These are phyloP conservation scores for Venustoraphidia nigricollis DNA, from an alignment of 2,888 invertebrate species.

Conservation along the genomic window DNA sequence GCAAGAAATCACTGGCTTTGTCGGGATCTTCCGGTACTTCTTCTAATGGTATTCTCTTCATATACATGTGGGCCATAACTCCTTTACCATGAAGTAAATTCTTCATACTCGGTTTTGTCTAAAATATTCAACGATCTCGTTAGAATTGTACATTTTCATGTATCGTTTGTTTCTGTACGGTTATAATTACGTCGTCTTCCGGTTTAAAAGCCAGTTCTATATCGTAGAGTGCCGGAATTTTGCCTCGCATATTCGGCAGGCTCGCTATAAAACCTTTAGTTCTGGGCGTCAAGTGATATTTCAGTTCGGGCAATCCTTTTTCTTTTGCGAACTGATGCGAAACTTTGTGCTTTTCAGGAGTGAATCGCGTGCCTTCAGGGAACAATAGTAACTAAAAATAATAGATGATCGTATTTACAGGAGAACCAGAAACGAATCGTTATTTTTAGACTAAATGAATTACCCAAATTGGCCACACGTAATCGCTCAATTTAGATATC, in stretches of 20 bases:
- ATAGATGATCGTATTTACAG: background rate
- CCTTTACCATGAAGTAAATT: constrained; percentile 58
- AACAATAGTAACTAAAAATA: constrained; percentile 61
- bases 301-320: constrained; percentile 68
- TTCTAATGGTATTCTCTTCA: constrained; percentile 67
- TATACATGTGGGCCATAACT: constrained; percentile 58
- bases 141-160: background rate
- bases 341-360: constrained; percentile 69
- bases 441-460: constrained; percentile 19
- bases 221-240: constrained; percentile 72
- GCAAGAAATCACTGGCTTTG: constrained; percentile 64
- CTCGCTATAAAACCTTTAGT: constrained; percentile 89
- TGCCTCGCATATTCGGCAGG: constrained; percentile 62
- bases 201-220: constrained; percentile 58
- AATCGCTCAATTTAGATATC: constrained; percentile 66
- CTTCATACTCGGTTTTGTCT: constrained; percentile 59
- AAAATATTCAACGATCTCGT: constrained; percentile 12
- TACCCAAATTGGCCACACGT: constrained; percentile 85
- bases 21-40: constrained; percentile 61
- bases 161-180: background rate
- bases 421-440: background rate
- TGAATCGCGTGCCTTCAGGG: constrained; percentile 89
- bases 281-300: constrained; percentile 84
- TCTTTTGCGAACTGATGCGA: constrained; percentile 77
- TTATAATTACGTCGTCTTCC: constrained; percentile 33